These are phyloP conservation scores for Bombus turneri DNA, from an alignment of 1,140 invertebrate genomes.

Conservation along the genomic window DNA sequence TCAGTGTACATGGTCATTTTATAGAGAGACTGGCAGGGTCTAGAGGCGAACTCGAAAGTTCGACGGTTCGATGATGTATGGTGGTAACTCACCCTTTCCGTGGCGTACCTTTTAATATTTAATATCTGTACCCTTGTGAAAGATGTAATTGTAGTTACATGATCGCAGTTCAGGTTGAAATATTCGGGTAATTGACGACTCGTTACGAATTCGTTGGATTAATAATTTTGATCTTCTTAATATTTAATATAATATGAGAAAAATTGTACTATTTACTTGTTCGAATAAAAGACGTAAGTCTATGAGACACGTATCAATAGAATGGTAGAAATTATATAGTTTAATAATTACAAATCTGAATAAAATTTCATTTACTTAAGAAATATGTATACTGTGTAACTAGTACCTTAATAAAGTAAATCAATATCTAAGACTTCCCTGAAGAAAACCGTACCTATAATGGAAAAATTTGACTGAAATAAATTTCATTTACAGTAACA, in stretches of 20 bases:
- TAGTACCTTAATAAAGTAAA: too few species aligned
- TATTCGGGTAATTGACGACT: neutral
- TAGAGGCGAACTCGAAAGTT: neutral
- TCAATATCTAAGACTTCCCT: neutral
- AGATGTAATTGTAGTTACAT: too few species aligned
- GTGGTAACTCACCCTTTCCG: too few species aligned
- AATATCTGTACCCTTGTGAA: neutral
- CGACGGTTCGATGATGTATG: neutral
- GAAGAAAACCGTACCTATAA: neutral
- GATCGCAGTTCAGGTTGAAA: neutral
- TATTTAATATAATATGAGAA: neutral
- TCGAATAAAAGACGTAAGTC: too few species aligned
- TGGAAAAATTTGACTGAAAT: neutral
- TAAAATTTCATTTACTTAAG: too few species aligned
- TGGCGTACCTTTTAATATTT: slow-evolving; percentile 4
- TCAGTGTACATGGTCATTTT: slow-evolving; percentile 11
- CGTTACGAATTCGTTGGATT: neutral
- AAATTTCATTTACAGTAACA: neutral
- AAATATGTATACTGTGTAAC: too few species aligned
- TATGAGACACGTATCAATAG: too few species aligned
- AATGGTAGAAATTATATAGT: too few species aligned
- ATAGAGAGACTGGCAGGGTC: neutral
- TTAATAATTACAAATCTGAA: too few species aligned
- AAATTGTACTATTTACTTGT: too few species aligned
- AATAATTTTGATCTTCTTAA: neutral